phyloP scores from a whole-genome alignment of 2,888 invertebrate species.

The Drosophila koepferae region DNA sequence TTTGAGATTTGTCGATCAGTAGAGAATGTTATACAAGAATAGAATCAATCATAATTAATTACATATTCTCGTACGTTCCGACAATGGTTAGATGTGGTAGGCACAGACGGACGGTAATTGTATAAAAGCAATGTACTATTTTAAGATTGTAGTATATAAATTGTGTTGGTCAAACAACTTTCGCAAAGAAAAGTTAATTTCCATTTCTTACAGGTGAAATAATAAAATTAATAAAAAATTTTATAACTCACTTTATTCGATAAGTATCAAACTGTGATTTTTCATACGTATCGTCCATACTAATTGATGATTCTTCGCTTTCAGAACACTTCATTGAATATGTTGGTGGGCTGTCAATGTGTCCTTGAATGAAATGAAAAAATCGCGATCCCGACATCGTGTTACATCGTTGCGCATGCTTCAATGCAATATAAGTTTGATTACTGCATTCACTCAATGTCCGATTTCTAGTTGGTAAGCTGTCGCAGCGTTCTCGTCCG shows the following conservation, averaged over 20 bases:
- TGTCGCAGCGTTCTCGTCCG: constrained; percentile 91
- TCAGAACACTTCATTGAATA: constrained; percentile 88
- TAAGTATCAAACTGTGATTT: constrained; percentile 78
- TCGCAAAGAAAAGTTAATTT: too few relatives aligned
- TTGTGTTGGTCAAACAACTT: too few relatives aligned
- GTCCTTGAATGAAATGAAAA: constrained; percentile 84
- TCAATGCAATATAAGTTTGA: constrained; percentile 79
- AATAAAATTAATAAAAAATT: not conserved
- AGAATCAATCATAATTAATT: too few relatives aligned
- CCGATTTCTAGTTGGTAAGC: constrained; percentile 90
- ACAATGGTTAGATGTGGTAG: too few relatives aligned
- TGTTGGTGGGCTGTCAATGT: constrained; percentile 85
- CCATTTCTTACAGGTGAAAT: not conserved
- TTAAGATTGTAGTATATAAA: too few relatives aligned
- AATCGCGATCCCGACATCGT: constrained; percentile 85
- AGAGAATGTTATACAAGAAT: too few relatives aligned
- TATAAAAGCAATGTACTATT: too few relatives aligned
- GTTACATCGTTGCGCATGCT: constrained; percentile 85
- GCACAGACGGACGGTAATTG: too few relatives aligned
- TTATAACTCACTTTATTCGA: constrained; percentile 77
- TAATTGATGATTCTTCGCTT: constrained; percentile 89
- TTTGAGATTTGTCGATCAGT: too few relatives aligned
- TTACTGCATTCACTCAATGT: constrained; percentile 88
- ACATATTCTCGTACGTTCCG: too few relatives aligned
- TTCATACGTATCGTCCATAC: constrained; percentile 89